These are phyloP conservation scores for Emberiza fucata DNA, from an alignment of 2,113 vertebrate species.

Conservation along the genomic window DNA sequence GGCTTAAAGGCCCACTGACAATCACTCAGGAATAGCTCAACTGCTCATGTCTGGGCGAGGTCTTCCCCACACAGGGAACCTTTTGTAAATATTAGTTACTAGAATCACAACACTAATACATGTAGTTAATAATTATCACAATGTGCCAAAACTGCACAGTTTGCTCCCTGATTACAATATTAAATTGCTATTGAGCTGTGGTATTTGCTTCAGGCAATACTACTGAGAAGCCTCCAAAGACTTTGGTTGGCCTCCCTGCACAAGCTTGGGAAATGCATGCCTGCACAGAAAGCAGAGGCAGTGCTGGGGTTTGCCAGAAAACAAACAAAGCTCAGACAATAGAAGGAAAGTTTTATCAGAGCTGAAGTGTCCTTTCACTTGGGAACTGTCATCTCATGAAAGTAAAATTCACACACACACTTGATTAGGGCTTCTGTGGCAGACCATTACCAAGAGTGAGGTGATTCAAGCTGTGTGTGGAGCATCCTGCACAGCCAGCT, in stretches of 20 bases:
- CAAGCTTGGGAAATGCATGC: slow-evolving; percentile 67
- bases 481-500: slow-evolving; percentile 23
- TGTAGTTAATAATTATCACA: slow-evolving; percentile 80
- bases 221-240: slow-evolving; percentile 77
- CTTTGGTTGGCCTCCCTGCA: slow-evolving; percentile 69
- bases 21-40: slow-evolving; percentile 72
- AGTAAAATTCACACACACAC: slow-evolving; percentile 26
- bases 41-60: slow-evolving; percentile 66
- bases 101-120: slow-evolving; percentile 76
- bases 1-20: slow-evolving; percentile 71
- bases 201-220: slow-evolving; percentile 78
- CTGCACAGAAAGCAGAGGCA: slow-evolving; percentile 66
- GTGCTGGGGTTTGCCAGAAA: slow-evolving; percentile 75
- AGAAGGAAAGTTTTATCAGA: slow-evolving; percentile 77
- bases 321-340: slow-evolving; percentile 77
- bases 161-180: slow-evolving; percentile 80
- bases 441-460: slow-evolving; percentile 40
- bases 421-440: slow-evolving; percentile 61
- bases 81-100: slow-evolving; percentile 81
- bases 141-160: slow-evolving; percentile 79
- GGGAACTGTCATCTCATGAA: slow-evolving; percentile 72
- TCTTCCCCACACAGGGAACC: slow-evolving; percentile 73
- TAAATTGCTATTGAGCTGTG: slow-evolving; percentile 80
- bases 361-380: slow-evolving; percentile 73
- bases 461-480: slow-evolving; percentile 34